Evolutionary conservation across 2,888 invertebrate species (phyloP), one percentile per base, ranked within the genome.

Genomic region (Aporophyla nigra): DNA sequence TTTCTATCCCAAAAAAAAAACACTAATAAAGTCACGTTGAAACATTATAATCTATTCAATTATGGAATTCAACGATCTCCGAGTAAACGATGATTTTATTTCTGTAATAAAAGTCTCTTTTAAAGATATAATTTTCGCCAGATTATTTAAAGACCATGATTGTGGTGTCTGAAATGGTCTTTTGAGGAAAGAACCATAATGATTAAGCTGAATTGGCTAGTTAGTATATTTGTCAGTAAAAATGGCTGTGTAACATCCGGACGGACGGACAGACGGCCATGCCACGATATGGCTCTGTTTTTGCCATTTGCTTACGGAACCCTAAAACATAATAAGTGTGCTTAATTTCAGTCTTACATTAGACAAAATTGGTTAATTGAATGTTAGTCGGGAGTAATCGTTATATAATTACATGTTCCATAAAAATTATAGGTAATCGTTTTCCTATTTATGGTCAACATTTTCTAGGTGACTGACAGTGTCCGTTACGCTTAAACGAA

Each of bases 381-480:
- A 80, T 69, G 80, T 80, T 69, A 49, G 56, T 4, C 21, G 12
- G n/a, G 21, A 46, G 49, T 71, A 82, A 81, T 82, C 43, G 85
- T 27, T 81, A 46, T 27, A 75, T 75, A 33, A 85, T 82, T 85
- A 56, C 54, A 59, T 7, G 61, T 56, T 70, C 49, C 54, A 81
- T 74, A 82, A 69, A 84, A 61, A 65, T 56, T 49, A 53, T 65
- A 46, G 43, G 12, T 46, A 69, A 69, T 69, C 3, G 59, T 63
- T 74, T 74, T 71, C 24, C 67, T 70, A 49, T 80, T 19, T 82
- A 74, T 58, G 82, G 74, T n/a, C 43, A 46, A 27, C 19, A 68
- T 71, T 67, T 71, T 16, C 33, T 14, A 40, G 33, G 21, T 74
- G 85, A 85, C 4, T 68, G 82, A 85, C 85, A 81, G 67, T 49